Conservation (phyloP, 2,113 vertebrate species). For the Eudyptes chrysolophus region DNA sequence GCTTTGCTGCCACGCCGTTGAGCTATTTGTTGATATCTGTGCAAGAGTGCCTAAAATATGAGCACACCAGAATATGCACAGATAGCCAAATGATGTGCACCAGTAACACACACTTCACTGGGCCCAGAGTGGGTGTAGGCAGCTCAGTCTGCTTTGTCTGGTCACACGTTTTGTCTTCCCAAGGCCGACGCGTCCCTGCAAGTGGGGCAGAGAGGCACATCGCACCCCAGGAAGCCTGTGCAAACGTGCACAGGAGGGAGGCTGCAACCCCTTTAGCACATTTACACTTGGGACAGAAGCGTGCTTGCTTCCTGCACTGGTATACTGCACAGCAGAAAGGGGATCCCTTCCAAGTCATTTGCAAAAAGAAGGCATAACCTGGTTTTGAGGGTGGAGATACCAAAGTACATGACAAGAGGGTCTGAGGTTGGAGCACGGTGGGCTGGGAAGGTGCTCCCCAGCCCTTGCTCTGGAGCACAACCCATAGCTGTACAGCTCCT, state of each 20-base stretch:
- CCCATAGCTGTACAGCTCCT: not conserved
- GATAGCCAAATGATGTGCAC: not conserved
- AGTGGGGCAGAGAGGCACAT: not conserved
- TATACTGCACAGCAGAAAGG: not conserved
- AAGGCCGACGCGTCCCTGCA: accelerated
- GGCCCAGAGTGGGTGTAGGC: not conserved
- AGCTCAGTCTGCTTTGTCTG: not conserved
- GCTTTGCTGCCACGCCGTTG: not conserved
- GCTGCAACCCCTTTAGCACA: not conserved
- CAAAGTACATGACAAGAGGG: not conserved
- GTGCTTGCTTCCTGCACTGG: not conserved
- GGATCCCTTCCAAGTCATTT: not conserved
- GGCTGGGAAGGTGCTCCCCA: not conserved
- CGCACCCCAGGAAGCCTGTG: accelerated
- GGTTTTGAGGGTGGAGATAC: not conserved
- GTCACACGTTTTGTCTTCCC: not conserved
- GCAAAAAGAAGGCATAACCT: not conserved
- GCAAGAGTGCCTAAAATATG: not conserved
- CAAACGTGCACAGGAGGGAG: not conserved
- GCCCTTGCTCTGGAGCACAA: not conserved
- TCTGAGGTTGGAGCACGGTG: not conserved
- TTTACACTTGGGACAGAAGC: not conserved
- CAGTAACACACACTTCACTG: not conserved
- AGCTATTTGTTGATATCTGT: not conserved
- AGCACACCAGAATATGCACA: not conserved